phyloP scores from a whole-genome alignment of 2,797 vertebrate species.

The Tamandua tetradactyla region DNA sequence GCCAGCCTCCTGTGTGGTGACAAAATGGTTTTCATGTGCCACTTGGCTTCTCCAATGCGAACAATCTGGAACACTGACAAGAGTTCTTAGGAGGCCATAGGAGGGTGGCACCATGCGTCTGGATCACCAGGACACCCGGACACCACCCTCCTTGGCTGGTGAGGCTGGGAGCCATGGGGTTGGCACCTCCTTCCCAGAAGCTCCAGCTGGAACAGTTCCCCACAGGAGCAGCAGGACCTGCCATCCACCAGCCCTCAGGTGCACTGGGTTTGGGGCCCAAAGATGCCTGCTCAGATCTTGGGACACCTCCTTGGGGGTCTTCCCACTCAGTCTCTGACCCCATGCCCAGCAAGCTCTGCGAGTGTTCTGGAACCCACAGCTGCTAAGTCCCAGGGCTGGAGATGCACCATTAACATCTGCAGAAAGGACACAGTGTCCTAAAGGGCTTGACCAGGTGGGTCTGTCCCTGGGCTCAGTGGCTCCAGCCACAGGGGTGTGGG shows the following conservation, averaged over 20 bases:
- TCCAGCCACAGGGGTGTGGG: fast-evolving
- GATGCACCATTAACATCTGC: neutral
- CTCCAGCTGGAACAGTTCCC: neutral
- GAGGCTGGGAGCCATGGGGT: too few species aligned
- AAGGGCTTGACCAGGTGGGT: neutral
- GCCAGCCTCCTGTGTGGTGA: constrained; percentile 54
- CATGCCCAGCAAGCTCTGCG: neutral
- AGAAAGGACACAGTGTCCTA: neutral
- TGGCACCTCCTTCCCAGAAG: too few species aligned
- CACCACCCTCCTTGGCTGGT: neutral
- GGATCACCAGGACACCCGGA: neutral
- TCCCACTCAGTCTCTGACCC: neutral
- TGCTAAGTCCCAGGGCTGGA: neutral
- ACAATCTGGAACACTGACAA: too few species aligned
- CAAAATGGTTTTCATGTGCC: constrained; percentile 44
- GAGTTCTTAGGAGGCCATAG: constrained; percentile 50
- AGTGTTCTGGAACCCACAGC: neutral
- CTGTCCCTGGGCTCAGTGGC: neutral
- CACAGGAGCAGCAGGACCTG: neutral
- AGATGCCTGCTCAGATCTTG: neutral
- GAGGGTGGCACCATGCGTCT: neutral
- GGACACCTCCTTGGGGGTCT: neutral
- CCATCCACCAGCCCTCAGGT: neutral
- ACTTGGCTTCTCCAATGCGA: constrained; percentile 16
- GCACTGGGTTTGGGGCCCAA: neutral